Conservation (phyloP, 2,797 vertebrate species). For the Halcyon chelicuti region DNA sequence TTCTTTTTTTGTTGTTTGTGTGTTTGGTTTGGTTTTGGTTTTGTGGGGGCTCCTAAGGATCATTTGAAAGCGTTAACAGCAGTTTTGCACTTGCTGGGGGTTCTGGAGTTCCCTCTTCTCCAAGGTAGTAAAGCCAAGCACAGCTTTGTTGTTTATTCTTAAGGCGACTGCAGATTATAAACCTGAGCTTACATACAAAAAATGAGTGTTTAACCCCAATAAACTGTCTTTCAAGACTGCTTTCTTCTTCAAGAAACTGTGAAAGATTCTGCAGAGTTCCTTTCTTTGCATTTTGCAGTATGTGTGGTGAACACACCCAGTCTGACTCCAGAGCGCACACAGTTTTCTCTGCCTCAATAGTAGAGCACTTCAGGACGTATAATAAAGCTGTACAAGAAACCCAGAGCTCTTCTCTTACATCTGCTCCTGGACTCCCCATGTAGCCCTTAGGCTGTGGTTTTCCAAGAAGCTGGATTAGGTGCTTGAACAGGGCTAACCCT, state of each 20-base stretch:
- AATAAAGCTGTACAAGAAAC: not conserved
- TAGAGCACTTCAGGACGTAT: not conserved
- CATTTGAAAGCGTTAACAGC: not conserved
- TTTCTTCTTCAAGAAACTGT: not conserved
- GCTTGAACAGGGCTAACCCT: not conserved
- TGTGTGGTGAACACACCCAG: fast-evolving
- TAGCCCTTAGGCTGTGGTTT: not conserved
- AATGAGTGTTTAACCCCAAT: not conserved
- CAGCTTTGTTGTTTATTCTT: not conserved
- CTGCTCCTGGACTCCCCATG: not conserved
- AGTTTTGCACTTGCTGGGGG: not conserved
- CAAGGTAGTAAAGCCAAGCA: not conserved
- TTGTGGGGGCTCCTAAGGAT: not conserved
- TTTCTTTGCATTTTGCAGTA: not conserved
- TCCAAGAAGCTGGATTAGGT: not conserved
- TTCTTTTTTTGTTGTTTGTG: fast-evolving
- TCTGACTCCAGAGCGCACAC: not conserved
- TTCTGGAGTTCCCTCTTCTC: not conserved
- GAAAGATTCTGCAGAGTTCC: not conserved
- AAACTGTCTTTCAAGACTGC: not conserved
- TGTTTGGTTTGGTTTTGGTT: not conserved
- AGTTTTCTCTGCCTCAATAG: not conserved
- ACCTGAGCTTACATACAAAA: not conserved
- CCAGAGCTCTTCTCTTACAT: not conserved
- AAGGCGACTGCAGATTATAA: not conserved